Conservation (phyloP, 2,888 invertebrate species). For the Cerastis rubricosa region DNA sequence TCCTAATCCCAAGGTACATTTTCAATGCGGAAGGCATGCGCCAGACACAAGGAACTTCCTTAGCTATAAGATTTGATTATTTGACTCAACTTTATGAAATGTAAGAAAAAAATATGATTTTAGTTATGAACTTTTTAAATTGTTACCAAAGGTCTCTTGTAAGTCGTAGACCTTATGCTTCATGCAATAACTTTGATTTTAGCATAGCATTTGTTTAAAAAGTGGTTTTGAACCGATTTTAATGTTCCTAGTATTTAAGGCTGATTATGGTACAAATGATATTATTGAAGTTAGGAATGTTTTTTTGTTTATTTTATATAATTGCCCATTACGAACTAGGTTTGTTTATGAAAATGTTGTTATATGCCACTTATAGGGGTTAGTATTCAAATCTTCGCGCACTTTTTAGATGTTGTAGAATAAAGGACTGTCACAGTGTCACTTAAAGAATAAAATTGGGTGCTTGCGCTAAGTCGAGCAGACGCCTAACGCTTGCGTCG, state of each 20-base stretch:
- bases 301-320: constrained; percentile 34
- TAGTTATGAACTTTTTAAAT: constrained; percentile 44
- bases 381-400: neutral
- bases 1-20: neutral
- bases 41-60: no score
- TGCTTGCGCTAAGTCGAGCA: no score
- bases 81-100: constrained; percentile 35
- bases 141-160: neutral
- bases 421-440: no score
- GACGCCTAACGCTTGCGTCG: neutral
- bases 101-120: constrained; percentile 35
- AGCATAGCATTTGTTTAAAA: constrained; percentile 9
- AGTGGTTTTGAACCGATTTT: constrained; percentile 45
- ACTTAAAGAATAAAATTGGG: no score
- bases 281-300: constrained; percentile 35
- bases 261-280: constrained; percentile 52
- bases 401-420: neutral
- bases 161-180: constrained; percentile 1
- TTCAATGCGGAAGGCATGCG: neutral
- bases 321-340: neutral
- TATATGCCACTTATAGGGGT: neutral
- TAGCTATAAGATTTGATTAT: constrained; percentile 21
- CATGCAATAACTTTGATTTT: constrained; percentile 37
- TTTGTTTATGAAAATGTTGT: neutral
- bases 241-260: constrained; percentile 51